Evolutionary conservation across 1,140 invertebrate genomes (phyloP), one percentile per base, ranked within the genome.

Genomic region (Chionoecetes opilio): DNA sequence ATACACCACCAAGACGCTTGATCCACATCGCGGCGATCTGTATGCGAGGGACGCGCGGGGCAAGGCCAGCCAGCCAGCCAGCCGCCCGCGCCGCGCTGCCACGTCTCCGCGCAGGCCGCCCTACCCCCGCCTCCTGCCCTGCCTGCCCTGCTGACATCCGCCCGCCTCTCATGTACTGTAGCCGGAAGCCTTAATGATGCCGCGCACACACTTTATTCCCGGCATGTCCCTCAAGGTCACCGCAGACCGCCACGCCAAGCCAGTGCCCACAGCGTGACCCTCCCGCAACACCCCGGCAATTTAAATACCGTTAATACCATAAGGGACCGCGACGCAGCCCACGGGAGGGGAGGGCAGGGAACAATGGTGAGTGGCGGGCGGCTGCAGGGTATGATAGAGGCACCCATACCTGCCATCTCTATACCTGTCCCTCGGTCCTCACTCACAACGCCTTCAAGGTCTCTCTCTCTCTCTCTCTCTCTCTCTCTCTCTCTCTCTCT

Each of bases 11-110:
- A 91, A 91, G 41, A 63, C 32, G 89, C 63, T 31, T 82, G 91
- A 82, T 92, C 91, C 82, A 92, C 91, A 92, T 92, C 53, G 32
- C 31, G 91, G 92, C 53, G 37, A 86, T 46, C 37, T 93, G 82
- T 86, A 46, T 86, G 92, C 38, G 92, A 93, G 87, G 35, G 53
- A 84, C 92, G 92, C 92, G 82, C 84, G 82, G 82, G 31, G 92
- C 92, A 93, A 93, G 92, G 92, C 92, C 92, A 93, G 37, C 63
- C n/a, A 26, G 9, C 53, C 53, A n/a, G 21, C 63, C 63, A 26
- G 90, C 90, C 41, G 31, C 90, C 63, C 90, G 41, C 29, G 29
- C 90, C n/a, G 34, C 37, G 91, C 37, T 92, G 91, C 91, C 91
- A 92, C 91, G 63, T 92, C 91, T 63, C 90, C 87, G 46, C 37